Evolutionary conservation across 2,113 vertebrate species (phyloP), one percentile per base, ranked within the genome.

Genomic region (Lagenorhynchus albirostris): DNA sequence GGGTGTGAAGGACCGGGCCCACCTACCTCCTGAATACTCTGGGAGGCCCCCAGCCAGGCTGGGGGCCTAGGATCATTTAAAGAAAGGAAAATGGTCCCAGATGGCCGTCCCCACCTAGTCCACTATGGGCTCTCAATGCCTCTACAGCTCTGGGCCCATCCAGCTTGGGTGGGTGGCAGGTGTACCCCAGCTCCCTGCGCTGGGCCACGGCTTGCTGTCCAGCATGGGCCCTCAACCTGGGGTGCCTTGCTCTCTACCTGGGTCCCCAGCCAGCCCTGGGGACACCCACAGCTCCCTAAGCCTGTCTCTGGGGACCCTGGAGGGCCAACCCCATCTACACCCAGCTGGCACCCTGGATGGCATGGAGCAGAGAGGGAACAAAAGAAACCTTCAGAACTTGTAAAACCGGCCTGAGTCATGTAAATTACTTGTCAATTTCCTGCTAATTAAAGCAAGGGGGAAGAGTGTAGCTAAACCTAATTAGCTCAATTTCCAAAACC

Each of bases 401-500:
- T 86, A 95, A 25, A 85, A 92, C 90, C 53, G 92, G 90, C 38
- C 91, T 50, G 88, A 79, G 73, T 86, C 6, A 4, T 3, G 8
- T 96, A 92, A 3, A 21, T 81, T 96, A 81, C 97, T 89, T 18
- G 55, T 93, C 95, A 18, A 90, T 97, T 93, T 95, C 95, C 97
- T 84, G 62, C 98, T 98, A 96, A 97, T 41, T 95, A 97, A 95
- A 97, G 94, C 33, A 29, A 29, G 58, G 96, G 97, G 68, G 74
- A 95, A 5, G 60, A 82, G 84, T 68, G 83, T 9, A 90, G 83
- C 65, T 15, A 92, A 89, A 90, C 87, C 93, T 97, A 95, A 60
- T 97, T 83, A 96, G 96, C 97, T 98, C 90, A 20, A 5, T 89
- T 97, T 98, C 97, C 95, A 92, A 98, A 96, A 93, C 97, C 97